A percentile compares a stretch with the other conserved stretches of the same genome.
These are phyloP conservation scores for Galerucella calmariensis DNA, from an alignment of 2,888 invertebrate genomes.

Conservation along the genomic window DNA sequence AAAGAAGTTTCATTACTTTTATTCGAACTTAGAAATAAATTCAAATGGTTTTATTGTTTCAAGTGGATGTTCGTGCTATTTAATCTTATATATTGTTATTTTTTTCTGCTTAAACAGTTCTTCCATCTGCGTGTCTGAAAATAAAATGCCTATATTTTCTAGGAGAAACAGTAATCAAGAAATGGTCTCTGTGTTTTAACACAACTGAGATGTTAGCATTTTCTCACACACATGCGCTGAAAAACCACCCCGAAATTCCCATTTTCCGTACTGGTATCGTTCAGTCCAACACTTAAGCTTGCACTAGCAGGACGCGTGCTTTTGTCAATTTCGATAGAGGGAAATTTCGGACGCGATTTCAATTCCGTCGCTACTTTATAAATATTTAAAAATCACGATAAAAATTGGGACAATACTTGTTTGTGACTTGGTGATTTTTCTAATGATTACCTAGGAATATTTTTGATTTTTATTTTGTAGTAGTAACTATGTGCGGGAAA, in stretches of 20 bases:
- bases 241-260: constrained; percentile 30
- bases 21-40: too few species aligned
- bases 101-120: neutral
- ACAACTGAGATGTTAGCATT: constrained; percentile 40
- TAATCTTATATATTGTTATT: too few species aligned
- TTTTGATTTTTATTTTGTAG: neutral
- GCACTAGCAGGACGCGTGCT: neutral
- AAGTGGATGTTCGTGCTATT: neutral
- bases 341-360: constrained; percentile 10
- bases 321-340: neutral
- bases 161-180: constrained; percentile 26
- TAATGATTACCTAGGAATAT: constrained; percentile 25
- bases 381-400: neutral
- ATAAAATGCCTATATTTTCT: constrained; percentile 21
- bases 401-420: neutral
- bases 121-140: neutral
- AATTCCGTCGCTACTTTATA: neutral
- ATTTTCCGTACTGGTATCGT: constrained; percentile 19
- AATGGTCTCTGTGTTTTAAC: constrained; percentile 32
- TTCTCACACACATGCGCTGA: constrained; percentile 37
- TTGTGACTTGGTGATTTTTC: constrained; percentile 1
- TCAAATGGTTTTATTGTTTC: too few species aligned
- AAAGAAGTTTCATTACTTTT: too few species aligned
- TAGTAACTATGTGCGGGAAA: constrained; percentile 16
- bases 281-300: constrained; percentile 29